A percentile compares a stretch with the other conserved stretches of the same genome.
These are phyloP conservation scores for Sorex maritimensis DNA, from an alignment of 2,797 vertebrate species.

Conservation along the genomic window DNA sequence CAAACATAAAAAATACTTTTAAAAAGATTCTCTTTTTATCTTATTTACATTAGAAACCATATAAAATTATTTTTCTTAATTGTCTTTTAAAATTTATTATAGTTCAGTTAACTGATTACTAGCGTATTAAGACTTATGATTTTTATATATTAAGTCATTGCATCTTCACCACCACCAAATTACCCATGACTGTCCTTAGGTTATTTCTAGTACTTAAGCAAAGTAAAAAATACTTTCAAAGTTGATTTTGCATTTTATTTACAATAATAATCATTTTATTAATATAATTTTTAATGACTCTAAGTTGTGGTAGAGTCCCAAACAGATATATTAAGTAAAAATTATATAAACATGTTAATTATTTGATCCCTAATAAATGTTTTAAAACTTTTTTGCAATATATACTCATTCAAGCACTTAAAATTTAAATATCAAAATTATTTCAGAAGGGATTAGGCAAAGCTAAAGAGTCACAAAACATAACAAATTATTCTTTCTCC, in stretches of 20 bases:
- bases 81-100: too few relatives aligned
- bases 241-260: constrained; percentile 51
- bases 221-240: constrained; percentile 47
- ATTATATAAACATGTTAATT: constrained; percentile 4
- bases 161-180: too few relatives aligned
- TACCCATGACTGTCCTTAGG: too few relatives aligned
- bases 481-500: neutral
- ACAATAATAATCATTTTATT: constrained; percentile 40
- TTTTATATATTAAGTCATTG: too few relatives aligned
- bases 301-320: constrained; percentile 1
- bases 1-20: neutral
- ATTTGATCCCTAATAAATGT: constrained; percentile 34
- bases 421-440: constrained; percentile 14
- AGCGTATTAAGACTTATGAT: too few relatives aligned
- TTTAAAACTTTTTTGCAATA: constrained; percentile 10
- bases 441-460: neutral
- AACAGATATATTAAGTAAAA: constrained; percentile 43
- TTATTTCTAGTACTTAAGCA: neutral
- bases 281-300: constrained; percentile 56
- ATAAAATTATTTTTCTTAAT: constrained; percentile 60
- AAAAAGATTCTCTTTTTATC: too few relatives aligned
- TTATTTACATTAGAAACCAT: too few relatives aligned
- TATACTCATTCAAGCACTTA: constrained; percentile 25
- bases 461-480: neutral
- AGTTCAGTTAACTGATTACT: too few relatives aligned